These are phyloP conservation scores for Mythimna loreyi DNA, from an alignment of 2,888 invertebrate genomes.

Conservation along the genomic window DNA sequence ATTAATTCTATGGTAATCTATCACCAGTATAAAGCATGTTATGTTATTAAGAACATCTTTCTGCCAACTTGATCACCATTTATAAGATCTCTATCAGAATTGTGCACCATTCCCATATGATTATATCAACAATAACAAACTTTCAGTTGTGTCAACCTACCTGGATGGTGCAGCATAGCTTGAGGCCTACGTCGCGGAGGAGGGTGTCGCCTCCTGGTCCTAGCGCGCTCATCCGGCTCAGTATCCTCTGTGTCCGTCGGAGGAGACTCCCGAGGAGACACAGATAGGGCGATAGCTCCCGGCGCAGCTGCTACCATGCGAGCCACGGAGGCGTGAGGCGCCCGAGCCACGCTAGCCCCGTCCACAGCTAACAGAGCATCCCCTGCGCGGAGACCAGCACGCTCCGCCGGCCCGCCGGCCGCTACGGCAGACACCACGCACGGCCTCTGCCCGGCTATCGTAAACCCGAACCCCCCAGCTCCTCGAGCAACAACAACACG, in stretches of 20 bases:
- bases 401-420: slow-evolving; percentile 95
- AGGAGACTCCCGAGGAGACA: slow-evolving; percentile 91
- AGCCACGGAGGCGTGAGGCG: slow-evolving; percentile 98
- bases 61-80: slow-evolving; percentile 1
- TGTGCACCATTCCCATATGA: slow-evolving; percentile 13
- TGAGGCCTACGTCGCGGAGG: slow-evolving; percentile 85
- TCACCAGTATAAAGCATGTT: slow-evolving; percentile 19
- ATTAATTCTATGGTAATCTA: background rate
- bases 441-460: slow-evolving; percentile 98
- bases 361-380: slow-evolving; percentile 98
- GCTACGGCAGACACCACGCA: slow-evolving; percentile 98
- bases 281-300: slow-evolving; percentile 95
- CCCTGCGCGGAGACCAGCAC: slow-evolving; percentile 97
- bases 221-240: slow-evolving; percentile 85
- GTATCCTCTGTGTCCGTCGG: slow-evolving; percentile 88
- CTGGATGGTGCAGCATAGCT: slow-evolving; percentile 83
- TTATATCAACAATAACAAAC: background rate
- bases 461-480: slow-evolving; percentile 98
- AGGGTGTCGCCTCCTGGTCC: slow-evolving; percentile 84
- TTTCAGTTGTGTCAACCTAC: slow-evolving; percentile 56
- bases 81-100: no score
- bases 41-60: background rate
- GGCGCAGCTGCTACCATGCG: slow-evolving; percentile 96
- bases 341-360: slow-evolving; percentile 97
- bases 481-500: slow-evolving; percentile 97